Base-by-base conservation (phyloP, 2,113 vertebrate genomes). In the Clupea harengus region DNA sequence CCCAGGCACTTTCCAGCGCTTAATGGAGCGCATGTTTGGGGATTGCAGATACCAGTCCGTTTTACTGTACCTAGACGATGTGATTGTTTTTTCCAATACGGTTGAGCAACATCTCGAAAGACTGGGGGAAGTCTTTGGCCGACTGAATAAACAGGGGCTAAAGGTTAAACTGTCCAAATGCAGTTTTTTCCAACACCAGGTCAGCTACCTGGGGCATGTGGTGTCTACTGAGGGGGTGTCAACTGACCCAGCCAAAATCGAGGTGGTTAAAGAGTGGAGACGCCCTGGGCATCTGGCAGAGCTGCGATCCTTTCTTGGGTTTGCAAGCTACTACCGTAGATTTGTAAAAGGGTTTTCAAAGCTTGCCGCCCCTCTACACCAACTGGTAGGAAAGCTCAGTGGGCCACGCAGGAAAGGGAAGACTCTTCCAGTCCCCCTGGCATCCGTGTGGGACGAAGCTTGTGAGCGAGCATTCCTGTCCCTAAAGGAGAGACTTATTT, bases 161-260 rank as follows among this genome's bases (percentile, higher is more conserved):
- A 87, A 87, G 5, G 83, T 87, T 0, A 84, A 87, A 22, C 22
- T 87, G 50, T 84, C 83, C 11, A 87, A 82, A 18, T 87, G 86
- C 45, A 15, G 32, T 1, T 81, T 84, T 3, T 83, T 83, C 13
- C 72, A 60, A 13, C 45, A 32, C 8, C 78, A 87, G 20, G 75
- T 84, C 1, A 81, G 52, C 45, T 87, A 87, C 15, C 49, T 85
- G 9, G 86, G 83, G 0, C 86, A 87, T 75, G 60, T 87, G 32
- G 82, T 87, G 6, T 85, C 86, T 13, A 78, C 86, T 17, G 80
- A 87, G 45, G 86, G 86, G 8, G 86, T 87, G 25, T 44, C 52
- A 4, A 87, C 86, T 11, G 86, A 85, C 11, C 83, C 80, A 15
- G 50, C 45, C 10, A 84, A 87, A 8, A 72, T 81, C n/a, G 54